Conservation (phyloP, 2,113 vertebrate genomes). For the Alexandromys fortis region DNA sequence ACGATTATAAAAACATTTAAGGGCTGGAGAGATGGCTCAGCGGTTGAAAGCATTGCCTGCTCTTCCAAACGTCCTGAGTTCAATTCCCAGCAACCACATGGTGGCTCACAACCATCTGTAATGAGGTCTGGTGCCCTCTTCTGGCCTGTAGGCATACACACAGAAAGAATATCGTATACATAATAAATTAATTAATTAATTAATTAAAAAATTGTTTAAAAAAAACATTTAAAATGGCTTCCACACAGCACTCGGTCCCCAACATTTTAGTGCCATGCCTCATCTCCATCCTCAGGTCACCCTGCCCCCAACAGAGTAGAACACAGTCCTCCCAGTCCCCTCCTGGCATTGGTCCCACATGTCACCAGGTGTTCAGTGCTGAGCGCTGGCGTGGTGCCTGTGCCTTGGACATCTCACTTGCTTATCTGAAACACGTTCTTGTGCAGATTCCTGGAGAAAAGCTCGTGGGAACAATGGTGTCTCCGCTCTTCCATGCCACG, state of each 20-base stretch:
- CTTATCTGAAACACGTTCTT: conserved; percentile 6
- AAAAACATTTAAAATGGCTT: conserved; percentile 21
- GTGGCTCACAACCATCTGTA: no score
- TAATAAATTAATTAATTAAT: no score
- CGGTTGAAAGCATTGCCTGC: no score
- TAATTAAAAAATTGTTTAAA: no score
- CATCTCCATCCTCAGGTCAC: neutral
- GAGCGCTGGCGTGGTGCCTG: neutral
- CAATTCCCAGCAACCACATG: no score
- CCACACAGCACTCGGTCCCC: neutral
- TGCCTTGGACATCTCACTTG: neutral
- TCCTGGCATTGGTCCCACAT: neutral
- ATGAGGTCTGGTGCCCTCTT: no score
- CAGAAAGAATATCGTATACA: no score
- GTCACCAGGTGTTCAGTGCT: neutral
- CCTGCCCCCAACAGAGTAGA: neutral
- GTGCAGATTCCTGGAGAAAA: conserved; percentile 8
- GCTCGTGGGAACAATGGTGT: conserved; percentile 1
- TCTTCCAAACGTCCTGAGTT: no score
- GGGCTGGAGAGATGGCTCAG: no score
- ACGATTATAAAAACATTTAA: conserved; percentile 6
- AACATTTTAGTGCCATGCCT: neutral
- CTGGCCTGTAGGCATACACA: no score
- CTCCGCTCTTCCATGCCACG: neutral
- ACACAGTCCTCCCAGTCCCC: neutral